These are phyloP conservation scores for Conus ventricosus DNA, from an alignment of 1,140 invertebrate species.

Conservation along the genomic window DNA sequence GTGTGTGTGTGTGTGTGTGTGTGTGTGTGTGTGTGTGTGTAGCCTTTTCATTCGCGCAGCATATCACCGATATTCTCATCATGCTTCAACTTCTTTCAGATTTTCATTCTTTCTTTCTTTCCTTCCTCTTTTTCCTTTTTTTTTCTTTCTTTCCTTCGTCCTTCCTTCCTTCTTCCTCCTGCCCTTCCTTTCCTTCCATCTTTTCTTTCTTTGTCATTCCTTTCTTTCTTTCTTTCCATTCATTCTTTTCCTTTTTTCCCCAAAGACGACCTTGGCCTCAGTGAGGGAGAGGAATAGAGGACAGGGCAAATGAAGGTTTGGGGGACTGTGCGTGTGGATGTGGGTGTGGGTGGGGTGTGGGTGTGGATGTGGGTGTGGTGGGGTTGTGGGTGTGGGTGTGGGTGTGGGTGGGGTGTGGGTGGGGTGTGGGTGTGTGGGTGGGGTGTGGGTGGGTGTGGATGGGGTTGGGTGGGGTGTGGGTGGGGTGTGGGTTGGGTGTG, in stretches of 20 bases:
- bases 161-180: slow-evolving; percentile 13
- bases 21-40: not conserved
- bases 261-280: too few species aligned
- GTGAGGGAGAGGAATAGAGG: not conserved
- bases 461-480: not conserved
- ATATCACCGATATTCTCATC: too few species aligned
- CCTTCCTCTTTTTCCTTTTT: not conserved
- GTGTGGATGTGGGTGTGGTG: too few species aligned
- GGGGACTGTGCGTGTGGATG: too few species aligned
- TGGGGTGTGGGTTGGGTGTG: not conserved
- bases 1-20: slow-evolving; percentile 20
- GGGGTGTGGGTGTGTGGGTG: not conserved
- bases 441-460: too few species aligned
- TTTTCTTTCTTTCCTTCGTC: slow-evolving; percentile 20
- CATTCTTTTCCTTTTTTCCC: too few species aligned
- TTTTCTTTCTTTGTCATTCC: not conserved
- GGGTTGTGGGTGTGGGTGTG: too few species aligned
- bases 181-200: not conserved
- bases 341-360: not conserved
- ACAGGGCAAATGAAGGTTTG: not conserved
- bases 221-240: not conserved
- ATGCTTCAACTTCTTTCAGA: too few species aligned
- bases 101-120: slow-evolving; percentile 31
- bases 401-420: not conserved
- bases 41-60: not conserved